These are phyloP conservation scores for Timema cristinae DNA, from an alignment of 2,888 invertebrate genomes.

Conservation along the genomic window DNA sequence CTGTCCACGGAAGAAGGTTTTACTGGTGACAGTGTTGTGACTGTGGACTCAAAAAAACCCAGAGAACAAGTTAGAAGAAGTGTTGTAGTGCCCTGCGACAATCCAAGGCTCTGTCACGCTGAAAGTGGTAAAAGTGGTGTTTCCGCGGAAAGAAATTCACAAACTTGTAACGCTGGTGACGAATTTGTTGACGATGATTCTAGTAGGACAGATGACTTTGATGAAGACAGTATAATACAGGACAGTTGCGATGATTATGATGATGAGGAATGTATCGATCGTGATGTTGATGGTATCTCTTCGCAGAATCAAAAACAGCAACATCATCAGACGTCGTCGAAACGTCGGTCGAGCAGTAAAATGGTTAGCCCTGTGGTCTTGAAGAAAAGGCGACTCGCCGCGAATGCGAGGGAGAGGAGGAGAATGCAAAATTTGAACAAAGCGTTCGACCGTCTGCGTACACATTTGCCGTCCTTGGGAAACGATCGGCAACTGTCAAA, in stretches of 20 bases:
- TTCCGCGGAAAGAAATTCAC: not conserved
- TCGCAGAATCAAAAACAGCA: not conserved
- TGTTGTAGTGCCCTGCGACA: slow-evolving; percentile 24
- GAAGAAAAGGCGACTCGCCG: slow-evolving; percentile 79
- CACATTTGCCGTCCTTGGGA: slow-evolving; percentile 86
- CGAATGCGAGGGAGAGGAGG: slow-evolving; percentile 86
- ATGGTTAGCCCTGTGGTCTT: slow-evolving; percentile 75
- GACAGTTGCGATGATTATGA: slow-evolving; percentile 24
- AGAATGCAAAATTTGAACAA: slow-evolving; percentile 93
- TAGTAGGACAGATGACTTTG: slow-evolving; percentile 20
- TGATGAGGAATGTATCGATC: no score
- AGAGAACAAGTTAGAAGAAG: slow-evolving; percentile 21
- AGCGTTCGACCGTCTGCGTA: slow-evolving; percentile 86
- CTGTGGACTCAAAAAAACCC: slow-evolving; percentile 7
- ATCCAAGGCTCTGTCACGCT: slow-evolving; percentile 10
- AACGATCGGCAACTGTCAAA: slow-evolving; percentile 91
- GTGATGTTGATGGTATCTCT: not conserved
- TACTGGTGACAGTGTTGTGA: not conserved
- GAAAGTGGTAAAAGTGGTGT: no score
- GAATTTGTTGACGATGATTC: slow-evolving; percentile 17
- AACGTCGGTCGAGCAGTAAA: slow-evolving; percentile 40
- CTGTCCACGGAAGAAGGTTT: slow-evolving; percentile 14
- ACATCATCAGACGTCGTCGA: not conserved
- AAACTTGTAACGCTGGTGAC: not conserved
- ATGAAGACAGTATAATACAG: slow-evolving; percentile 23